A percentile compares a stretch with the other conserved stretches of the same genome.
phyloP scores from a whole-genome alignment of 1,140 invertebrate genomes.

The Aphis gossypii region DNA sequence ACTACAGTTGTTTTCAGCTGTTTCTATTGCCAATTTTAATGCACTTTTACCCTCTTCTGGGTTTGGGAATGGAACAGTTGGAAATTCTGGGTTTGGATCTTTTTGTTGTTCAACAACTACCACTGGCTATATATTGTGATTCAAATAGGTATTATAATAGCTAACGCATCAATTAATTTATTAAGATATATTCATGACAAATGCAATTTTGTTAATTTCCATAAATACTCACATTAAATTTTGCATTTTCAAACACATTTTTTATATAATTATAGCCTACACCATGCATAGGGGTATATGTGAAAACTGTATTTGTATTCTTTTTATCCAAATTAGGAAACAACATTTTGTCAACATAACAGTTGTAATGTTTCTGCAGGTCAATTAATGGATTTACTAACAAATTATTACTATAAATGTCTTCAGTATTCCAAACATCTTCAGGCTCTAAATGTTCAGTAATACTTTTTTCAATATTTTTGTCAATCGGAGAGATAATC shows the following conservation, averaged over 20 bases:
- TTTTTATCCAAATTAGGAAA: constrained; percentile 58
- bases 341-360: constrained; percentile 16
- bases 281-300: constrained; percentile 98
- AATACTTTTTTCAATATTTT: constrained; percentile 84
- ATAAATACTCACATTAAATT: constrained; percentile 72
- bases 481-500: constrained; percentile 92
- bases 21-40: constrained; percentile 83
- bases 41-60: constrained; percentile 95
- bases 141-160: background rate
- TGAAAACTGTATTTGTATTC: constrained; percentile 73
- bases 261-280: constrained; percentile 86
- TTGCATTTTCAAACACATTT: constrained; percentile 77
- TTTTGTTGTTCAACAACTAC: constrained; percentile 85
- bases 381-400: constrained; percentile 70
- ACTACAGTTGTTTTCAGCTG: constrained; percentile 77
- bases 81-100: constrained; percentile 94
- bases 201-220: background rate
- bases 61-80: constrained; percentile 97
- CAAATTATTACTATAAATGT: constrained; percentile 61
- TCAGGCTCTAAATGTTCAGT: constrained; percentile 78
- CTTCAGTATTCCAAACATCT: constrained; percentile 71
- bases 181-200: background rate
- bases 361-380: constrained; percentile 63
- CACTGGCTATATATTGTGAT: constrained; percentile 62
- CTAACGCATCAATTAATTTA: background rate